A percentile compares a stretch with the other conserved stretches of the same genome.
phyloP scores from a whole-genome alignment of 1,140 invertebrate species.

The Varroa destructor region DNA sequence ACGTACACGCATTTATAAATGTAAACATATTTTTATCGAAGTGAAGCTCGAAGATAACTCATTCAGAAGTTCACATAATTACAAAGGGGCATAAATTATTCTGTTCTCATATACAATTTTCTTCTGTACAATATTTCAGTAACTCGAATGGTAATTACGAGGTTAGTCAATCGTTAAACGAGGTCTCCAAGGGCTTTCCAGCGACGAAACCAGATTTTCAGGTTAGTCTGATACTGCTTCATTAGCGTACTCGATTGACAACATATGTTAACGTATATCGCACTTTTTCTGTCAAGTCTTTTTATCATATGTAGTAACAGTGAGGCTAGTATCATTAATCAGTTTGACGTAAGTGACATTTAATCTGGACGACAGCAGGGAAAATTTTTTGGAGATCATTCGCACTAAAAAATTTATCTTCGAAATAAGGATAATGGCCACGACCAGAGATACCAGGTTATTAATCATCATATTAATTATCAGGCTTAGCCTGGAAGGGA shows the following conservation, averaged over 20 bases:
- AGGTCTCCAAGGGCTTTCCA: background rate
- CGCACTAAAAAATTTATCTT: too few species aligned
- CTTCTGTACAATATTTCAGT: background rate
- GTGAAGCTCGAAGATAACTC: background rate
- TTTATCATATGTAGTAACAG: background rate
- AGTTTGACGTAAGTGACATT: background rate
- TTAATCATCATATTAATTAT: too few species aligned
- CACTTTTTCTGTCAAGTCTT: too few species aligned
- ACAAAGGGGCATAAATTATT: background rate
- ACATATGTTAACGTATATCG: background rate
- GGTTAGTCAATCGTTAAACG: background rate
- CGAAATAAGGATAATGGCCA: too few species aligned
- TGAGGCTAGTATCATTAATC: background rate
- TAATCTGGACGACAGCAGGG: background rate
- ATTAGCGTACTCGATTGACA: background rate
- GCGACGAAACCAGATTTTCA: background rate
- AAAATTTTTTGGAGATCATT: too few species aligned
- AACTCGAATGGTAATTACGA: slow-evolving; percentile 1
- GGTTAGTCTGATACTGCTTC: background rate
- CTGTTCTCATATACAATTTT: background rate
- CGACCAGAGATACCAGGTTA: too few species aligned
- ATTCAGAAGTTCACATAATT: background rate
- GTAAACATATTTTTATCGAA: too few species aligned
- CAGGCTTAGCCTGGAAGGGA: too few species aligned
- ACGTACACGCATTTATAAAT: too few species aligned